Evolutionary conservation across 30 jellyfish, hydroid and myxozoan species (phyloP), one percentile per base, ranked within the genome.

Genomic region (Rhopilema esculentum): DNA sequence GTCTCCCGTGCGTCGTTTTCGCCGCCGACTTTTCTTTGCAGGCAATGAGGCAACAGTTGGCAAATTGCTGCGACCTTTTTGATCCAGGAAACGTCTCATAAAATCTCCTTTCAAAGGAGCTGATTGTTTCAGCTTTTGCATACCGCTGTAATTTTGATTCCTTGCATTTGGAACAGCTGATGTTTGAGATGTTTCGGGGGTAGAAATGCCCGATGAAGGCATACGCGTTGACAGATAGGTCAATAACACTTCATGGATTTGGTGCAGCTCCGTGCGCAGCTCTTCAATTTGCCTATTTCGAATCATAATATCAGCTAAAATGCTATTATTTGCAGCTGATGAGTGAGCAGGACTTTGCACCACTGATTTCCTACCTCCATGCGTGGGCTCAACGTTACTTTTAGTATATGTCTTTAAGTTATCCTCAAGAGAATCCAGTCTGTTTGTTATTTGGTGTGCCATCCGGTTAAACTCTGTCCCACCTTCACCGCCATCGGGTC

Each of bases 401-500:
- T 61, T 81, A 4, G 74, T 33, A 22, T 50, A 20, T 21, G 79
- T 87, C 77, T 86, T 92, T 82, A 92, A 8, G 61, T 26, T 24
- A 51, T 92, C 98, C 52, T 79, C 89, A 15, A 92, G 66, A 19
- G 64, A 21, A 22, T 92, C 91, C 26, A 92, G 50, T 22, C 98
- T 83, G 77, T 32, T 57, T 16, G 50, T 23, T 24, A 92, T 64
- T 24, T 33, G 80, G 15, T 94, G 98, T 23, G 69, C 69, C 69
- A 87, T 27, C 57, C 80, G 80, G 79, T 73, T 75, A 84, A 84
- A 86, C 7, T 52, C 19, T 31, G 92, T 84, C 21, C 65, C 88
- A 8, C 79, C 98, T 9, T 94, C 92, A 20, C 85, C 87, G n/a
- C 98, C 96, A 24, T 94, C 96, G 17, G 62, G 90, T 6, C 70